These are phyloP conservation scores for Dryas iulia DNA, from an alignment of 1,140 invertebrate species.

Conservation along the genomic window DNA sequence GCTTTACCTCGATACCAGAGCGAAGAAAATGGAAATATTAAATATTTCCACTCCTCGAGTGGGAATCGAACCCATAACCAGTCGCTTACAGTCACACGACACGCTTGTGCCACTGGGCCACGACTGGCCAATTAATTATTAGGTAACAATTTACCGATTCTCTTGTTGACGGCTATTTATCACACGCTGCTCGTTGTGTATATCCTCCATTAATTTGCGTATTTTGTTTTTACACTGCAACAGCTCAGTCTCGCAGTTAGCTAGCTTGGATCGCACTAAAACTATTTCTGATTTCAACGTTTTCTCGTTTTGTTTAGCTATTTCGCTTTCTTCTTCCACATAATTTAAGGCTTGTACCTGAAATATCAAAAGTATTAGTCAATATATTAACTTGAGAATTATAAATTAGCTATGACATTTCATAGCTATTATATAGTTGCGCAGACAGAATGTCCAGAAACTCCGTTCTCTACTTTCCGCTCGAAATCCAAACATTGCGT, in stretches of 20 bases:
- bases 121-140: background rate
- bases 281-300: slow-evolving; percentile 92
- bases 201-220: slow-evolving; percentile 85
- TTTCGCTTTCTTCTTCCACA: slow-evolving; percentile 92
- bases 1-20: too few species aligned
- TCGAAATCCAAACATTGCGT: too few species aligned
- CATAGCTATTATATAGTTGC: too few species aligned
- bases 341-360: slow-evolving; percentile 88
- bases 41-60: too few species aligned
- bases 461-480: too few species aligned
- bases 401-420: too few species aligned
- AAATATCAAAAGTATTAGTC: background rate
- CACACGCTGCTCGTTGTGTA: slow-evolving; percentile 74
- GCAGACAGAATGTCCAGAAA: too few species aligned
- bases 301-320: slow-evolving; percentile 93
- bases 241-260: slow-evolving; percentile 93
- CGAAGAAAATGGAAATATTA: too few species aligned
- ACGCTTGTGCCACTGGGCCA: too few species aligned
- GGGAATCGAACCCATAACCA: background rate
- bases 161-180: slow-evolving; percentile 63
- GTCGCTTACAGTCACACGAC: background rate
- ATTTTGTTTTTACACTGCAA: slow-evolving; percentile 94
- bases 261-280: slow-evolving; percentile 89
- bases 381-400: too few species aligned
- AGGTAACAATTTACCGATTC: slow-evolving; percentile 47